Conservation (phyloP, 2,113 vertebrate species). For the Mus musculus region GRCm39 chr16:38585501-38586000, state of each 20-base stretch:
- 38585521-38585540: neutral
- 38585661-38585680: neutral
- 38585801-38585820: neutral
- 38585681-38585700: neutral
- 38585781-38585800: neutral
- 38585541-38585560: neutral
- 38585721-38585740: too few relatives aligned
- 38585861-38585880: neutral
- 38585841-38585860: neutral
- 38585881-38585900: neutral
- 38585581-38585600: neutral
- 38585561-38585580: conserved; percentile 1
- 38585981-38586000: neutral
- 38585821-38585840: neutral
- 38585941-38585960: neutral
- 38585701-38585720: neutral
- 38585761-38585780: neutral
- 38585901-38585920: neutral
- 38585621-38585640: neutral
- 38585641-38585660: neutral
- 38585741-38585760: neutral
- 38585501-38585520: neutral
- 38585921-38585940: neutral
- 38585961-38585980: too few relatives aligned
- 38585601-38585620: neutral